Evolutionary conservation across 2,797 vertebrate species (phyloP).

Genomic region (Galagoides demidoff): DNA sequence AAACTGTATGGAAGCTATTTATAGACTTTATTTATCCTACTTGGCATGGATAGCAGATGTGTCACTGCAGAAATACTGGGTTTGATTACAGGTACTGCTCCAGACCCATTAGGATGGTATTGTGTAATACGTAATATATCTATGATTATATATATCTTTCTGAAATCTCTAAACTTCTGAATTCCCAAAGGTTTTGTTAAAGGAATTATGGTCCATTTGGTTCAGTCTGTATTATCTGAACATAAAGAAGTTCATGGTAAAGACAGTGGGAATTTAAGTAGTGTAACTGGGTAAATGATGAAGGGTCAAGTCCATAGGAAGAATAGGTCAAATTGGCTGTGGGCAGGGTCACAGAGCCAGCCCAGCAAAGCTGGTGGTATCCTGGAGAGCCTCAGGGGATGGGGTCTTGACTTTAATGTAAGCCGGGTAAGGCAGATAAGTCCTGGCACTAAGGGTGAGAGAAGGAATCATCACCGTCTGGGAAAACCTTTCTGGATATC

Average conservation of each 20-base stretch:
- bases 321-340: background rate
- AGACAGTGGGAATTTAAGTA: background rate
- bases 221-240: background rate
- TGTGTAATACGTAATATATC: background rate
- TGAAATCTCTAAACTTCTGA: background rate
- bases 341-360: background rate
- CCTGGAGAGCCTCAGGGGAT: background rate
- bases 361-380: background rate
- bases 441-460: background rate
- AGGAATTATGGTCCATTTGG: background rate
- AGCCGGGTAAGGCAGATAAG: conserved; percentile 1
- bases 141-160: background rate
- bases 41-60: background rate
- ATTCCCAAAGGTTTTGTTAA: background rate
- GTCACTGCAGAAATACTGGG: background rate
- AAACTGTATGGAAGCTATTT: conserved; percentile 57
- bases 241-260: background rate
- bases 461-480: background rate
- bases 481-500: background rate
- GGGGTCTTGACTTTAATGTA: background rate
- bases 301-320: background rate
- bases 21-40: conserved; percentile 36
- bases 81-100: conserved; percentile 26
- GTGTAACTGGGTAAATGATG: background rate
- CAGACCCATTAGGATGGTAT: background rate